Base-by-base conservation (phyloP, 2,888 invertebrate genomes). In the Hyposoter didymator region DNA sequence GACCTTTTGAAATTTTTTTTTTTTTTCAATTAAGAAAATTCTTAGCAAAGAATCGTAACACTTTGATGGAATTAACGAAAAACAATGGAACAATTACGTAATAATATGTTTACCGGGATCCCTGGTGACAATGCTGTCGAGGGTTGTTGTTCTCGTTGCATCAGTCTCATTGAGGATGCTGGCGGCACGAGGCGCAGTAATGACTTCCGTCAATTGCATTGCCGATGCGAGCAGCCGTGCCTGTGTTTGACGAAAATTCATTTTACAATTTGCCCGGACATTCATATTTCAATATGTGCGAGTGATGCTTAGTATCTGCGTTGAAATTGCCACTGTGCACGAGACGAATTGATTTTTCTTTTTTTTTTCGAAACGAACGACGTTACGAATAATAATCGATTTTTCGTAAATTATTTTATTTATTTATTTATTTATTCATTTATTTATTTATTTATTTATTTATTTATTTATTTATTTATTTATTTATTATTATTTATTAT, bases 171-270 rank as follows among this genome's bases (percentile, higher is more conserved):
- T 78, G 74, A 66, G 74, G 81, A 82, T 78, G 75, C 59, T 83
- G 49, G 66, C 72, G 80, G 82, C 82, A 83, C 66, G 81, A 10
- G 89, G 83, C 39, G 74, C 86, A 82, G 84, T 90, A 83, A 90
- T 89, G 64, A 91, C 89, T 84, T 90, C 89, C 85, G 89, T 89
- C 87, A 92, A 85, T 82, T 90, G 90, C 89, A 91, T 89, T 47
- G 90, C 90, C 22, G 87, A 88, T 7, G 91, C 90, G 72, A 90
- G 87, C 69, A 91, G 89, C 47, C 86, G 79, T 28, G 91, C 91
- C 92, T 92, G 88, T 64, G 47, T 45, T 70, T 76, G 84, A 91
- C 89, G 74, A 79, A 84, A 66, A 87, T 87, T 83, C 80, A 88
- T 88, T 83, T 76, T 84, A 84, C 67, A 82, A 85, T 87, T 87